Base-by-base conservation (phyloP, 2,888 invertebrate genomes). In the Epicampocera succincta region DNA sequence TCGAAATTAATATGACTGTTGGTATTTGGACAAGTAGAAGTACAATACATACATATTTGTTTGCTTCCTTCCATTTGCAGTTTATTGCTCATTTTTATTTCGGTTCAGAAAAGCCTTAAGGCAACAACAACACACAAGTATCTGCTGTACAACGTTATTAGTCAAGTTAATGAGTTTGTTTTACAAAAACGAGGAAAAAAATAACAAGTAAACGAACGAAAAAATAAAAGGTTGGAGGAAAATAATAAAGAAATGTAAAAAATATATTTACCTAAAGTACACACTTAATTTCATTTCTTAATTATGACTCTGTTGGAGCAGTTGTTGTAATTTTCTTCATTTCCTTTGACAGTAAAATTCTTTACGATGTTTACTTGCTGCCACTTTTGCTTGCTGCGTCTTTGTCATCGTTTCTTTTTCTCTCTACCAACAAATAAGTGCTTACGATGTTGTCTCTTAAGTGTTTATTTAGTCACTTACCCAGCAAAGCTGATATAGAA, bases 251-350 rank as follows among this genome's bases (percentile, higher is more conserved):
- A 63, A 17, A 44, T 33, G 33, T 33, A 63, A 19, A n/a, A 17
- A 21, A 40, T 12, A 52, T 52, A 46, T 42, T 13, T 46, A 76
- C 65, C 58, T 78, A 72, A 78, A 78, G 58, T 72, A 66, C 66
- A 65, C 58, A 77, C 77, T 81, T 81, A 77, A 77, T 73, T 81
- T 81, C 65, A 81, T 81, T 81, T 77, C 72, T 81, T 81, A 81
- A 81, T 77, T 81, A 81, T 81, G 72, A 58, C 73, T 81, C 69
- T 68, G 50, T 69, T 81, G 25, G 44, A 63, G 25, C 58, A 48
- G 21, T 60, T 75, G 50, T 60, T 50, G 50, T 68, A 65, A 75
- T 56, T 72, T 50, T 72, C 63, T 58, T 63, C 54, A 72, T 66
- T 76, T 76, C 75, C 75, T 76, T 76, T 76, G 60, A 68, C 68